Conservation (phyloP, 35 echinoderm and acorn worm genomes). For the Ophioderma brevispina region DNA sequence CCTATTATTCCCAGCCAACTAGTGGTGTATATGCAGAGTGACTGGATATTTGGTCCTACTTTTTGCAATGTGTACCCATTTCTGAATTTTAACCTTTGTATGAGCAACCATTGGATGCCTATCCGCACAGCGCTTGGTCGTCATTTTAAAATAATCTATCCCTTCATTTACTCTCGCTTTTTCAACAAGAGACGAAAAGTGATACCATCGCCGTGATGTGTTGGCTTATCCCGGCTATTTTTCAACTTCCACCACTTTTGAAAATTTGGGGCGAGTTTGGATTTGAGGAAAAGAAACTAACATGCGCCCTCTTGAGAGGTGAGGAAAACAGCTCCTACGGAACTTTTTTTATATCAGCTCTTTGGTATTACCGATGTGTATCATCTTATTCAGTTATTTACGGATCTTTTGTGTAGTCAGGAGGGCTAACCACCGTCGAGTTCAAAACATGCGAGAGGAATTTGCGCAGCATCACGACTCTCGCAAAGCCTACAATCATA, state of each 20-base stretch:
- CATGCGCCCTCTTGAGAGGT: slow-evolving; percentile 39
- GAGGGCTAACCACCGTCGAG: slow-evolving; percentile 30
- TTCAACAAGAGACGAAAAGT: slow-evolving; percentile 22
- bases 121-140: slow-evolving; percentile 39
- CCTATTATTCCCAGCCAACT: slow-evolving; percentile 36
- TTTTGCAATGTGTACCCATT: slow-evolving; percentile 44
- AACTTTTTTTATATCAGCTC: slow-evolving; percentile 41
- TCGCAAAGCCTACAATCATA: neutral
- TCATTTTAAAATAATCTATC: slow-evolving; percentile 41
- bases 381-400: slow-evolving; percentile 39
- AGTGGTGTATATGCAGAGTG: slow-evolving; percentile 28
- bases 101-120: slow-evolving; percentile 44
- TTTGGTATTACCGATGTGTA: slow-evolving; percentile 27
- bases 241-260: slow-evolving; percentile 38
- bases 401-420: slow-evolving; percentile 40
- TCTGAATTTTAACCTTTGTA: slow-evolving; percentile 45
- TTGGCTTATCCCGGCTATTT: slow-evolving; percentile 40
- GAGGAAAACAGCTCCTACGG: slow-evolving; percentile 2
- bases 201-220: neutral
- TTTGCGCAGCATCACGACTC: no score
- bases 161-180: slow-evolving; percentile 13
- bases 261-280: slow-evolving; percentile 43
- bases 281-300: slow-evolving; percentile 33
- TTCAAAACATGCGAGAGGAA: slow-evolving; percentile 8
- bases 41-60: slow-evolving; percentile 23